These are phyloP conservation scores for Aquatica leii DNA, from an alignment of 2,888 invertebrate species.

Conservation along the genomic window DNA sequence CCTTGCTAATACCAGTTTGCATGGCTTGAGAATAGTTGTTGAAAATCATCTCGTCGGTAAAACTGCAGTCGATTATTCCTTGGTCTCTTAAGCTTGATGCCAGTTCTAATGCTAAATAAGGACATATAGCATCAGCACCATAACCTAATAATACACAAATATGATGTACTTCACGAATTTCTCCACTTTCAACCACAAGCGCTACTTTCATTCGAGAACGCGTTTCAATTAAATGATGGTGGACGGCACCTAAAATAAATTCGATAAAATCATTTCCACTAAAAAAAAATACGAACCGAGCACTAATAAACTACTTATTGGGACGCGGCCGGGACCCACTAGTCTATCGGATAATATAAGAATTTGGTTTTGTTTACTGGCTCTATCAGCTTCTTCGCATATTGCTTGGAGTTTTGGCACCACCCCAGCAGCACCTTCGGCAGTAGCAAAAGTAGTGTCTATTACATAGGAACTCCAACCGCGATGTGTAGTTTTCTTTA, in stretches of 20 bases:
- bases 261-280: constrained; percentile 6
- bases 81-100: constrained; percentile 87
- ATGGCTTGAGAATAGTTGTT: constrained; percentile 85
- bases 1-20: constrained; percentile 69
- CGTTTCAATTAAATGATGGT: constrained; percentile 94
- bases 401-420: constrained; percentile 81
- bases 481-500: constrained; percentile 83
- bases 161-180: constrained; percentile 96
- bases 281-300: constrained; percentile 62
- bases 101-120: constrained; percentile 95
- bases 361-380: constrained; percentile 74
- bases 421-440: constrained; percentile 79
- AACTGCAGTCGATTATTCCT: constrained; percentile 78
- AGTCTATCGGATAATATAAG: constrained; percentile 85
- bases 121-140: constrained; percentile 98
- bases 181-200: constrained; percentile 93
- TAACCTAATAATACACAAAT: constrained; percentile 94
- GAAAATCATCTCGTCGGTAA: constrained; percentile 84
- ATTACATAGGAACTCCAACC: constrained; percentile 85
- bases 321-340: constrained; percentile 71
- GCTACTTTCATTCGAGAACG: constrained; percentile 97
- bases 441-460: constrained; percentile 86
- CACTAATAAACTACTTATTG: constrained; percentile 83
- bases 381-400: constrained; percentile 81
- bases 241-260: constrained; percentile 75